Base-by-base conservation (phyloP, 2,113 vertebrate species). In the Murina feae region DNA sequence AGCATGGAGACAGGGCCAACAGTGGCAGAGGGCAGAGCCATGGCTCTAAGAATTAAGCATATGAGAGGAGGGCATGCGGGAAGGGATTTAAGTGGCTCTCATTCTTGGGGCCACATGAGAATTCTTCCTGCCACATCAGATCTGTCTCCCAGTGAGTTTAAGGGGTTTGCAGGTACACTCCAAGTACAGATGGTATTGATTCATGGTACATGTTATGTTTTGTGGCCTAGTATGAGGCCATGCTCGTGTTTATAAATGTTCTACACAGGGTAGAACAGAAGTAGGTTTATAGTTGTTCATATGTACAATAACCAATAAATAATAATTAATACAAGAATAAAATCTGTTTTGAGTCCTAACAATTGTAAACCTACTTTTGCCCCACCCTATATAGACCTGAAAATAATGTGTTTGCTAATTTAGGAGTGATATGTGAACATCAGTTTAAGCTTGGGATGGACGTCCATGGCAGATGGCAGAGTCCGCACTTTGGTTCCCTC, bases 61-160 rank as follows among this genome's bases (percentile, higher is more conserved):
- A 32, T 21, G 13, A 16, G 21, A 16, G 53, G 18, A 37, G 1
- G 37, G 18, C 3, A 0, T 11, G 28, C 21, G 7, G 30, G 82
- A 66, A 37, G 25, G 35, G 37, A 30, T 4, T 10, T 44, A 55
- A 21, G 20, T 47, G 71, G 69, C 39, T 47, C 37, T 28, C 51
- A 39, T 3, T 28, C 68, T 28, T 3, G 1, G 35, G 28, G 14
- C 23, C 13, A 13, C 16, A 9, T 0, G 10, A 16, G 39, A 2
- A 39, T 20, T 44, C 65, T 55, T 16, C 25, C 18, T 5, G 9
- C 8, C 5, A 32, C 3, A 17, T 3, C 65, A 6, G 3, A 49
- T 68, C 51, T 28, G 5, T 16, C 32, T 76, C 53, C 1, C 1
- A 2, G 1, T 2, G 32, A 9, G 0, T 25, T n/a, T n/a, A 0